Percentiles rank a stretch among this genome's conserved stretches.
Evolutionary conservation across 2,113 vertebrate genomes (phyloP).

Genomic region (Myocastor coypus): DNA sequence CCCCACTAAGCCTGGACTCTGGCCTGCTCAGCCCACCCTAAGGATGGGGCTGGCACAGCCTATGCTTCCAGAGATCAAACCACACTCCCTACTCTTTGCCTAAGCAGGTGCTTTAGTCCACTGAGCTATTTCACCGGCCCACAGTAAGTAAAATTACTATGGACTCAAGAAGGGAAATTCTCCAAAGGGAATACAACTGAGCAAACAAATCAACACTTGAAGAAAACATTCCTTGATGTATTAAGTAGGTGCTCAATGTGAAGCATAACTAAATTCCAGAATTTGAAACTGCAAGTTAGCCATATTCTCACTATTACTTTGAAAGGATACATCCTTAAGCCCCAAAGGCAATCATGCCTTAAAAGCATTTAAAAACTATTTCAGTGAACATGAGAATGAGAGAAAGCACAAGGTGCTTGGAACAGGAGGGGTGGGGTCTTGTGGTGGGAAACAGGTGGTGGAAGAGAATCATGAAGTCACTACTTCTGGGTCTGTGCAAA

Average conservation of each 20-base stretch:
- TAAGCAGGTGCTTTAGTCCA: too few species aligned
- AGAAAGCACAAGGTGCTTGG: not conserved
- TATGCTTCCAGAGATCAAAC: too few species aligned
- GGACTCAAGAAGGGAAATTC: not conserved
- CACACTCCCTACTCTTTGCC: too few species aligned
- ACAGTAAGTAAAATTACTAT: not conserved
- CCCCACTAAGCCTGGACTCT: too few species aligned
- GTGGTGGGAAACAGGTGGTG: too few species aligned
- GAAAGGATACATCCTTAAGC: not conserved
- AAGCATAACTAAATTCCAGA: not conserved
- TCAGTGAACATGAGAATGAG: not conserved
- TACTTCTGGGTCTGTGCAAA: not conserved
- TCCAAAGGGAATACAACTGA: not conserved
- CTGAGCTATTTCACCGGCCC: too few species aligned
- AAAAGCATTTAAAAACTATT: slow-evolving; percentile 7
- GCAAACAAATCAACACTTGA: not conserved
- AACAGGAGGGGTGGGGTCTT: not conserved
- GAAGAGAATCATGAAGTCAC: not conserved
- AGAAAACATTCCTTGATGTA: not conserved
- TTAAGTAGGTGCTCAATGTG: not conserved
- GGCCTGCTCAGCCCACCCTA: too few species aligned
- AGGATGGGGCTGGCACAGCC: too few species aligned
- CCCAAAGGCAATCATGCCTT: not conserved
- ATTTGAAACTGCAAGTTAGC: not conserved
- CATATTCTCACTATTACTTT: not conserved